A percentile compares a stretch with the other conserved stretches of the same genome.
Conservation (phyloP, 1,140 invertebrate genomes). For the Acromyrmex charruanus region DNA sequence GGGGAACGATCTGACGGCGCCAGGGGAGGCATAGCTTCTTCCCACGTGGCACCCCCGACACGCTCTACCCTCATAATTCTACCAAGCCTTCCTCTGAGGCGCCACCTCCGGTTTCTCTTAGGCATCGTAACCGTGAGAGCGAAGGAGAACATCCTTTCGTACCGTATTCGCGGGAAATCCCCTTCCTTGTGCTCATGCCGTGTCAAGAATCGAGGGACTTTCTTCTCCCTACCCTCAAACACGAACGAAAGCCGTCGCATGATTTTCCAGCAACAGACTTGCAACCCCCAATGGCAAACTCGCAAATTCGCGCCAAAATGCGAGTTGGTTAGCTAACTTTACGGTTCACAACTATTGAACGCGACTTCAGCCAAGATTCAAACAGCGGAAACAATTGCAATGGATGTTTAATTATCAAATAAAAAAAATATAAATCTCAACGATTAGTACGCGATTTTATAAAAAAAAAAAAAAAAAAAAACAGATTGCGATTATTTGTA, state of each 20-base stretch:
- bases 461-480: not conserved
- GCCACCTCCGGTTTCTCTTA: conserved; percentile 68
- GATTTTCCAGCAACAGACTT: conserved; percentile 68
- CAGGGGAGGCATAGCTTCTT: conserved; percentile 85
- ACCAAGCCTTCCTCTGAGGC: conserved; percentile 65
- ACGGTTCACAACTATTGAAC: not conserved
- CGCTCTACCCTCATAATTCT: conserved; percentile 84
- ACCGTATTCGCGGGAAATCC: conserved; percentile 31
- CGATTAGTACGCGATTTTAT: not conserved
- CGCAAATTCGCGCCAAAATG: conserved; percentile 9
- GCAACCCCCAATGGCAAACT: conserved; percentile 5
- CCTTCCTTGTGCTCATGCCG: conserved; percentile 26
- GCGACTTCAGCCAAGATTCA: not conserved
- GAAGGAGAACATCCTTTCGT: conserved; percentile 52
- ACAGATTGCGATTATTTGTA: not conserved
- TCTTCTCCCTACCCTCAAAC: conserved; percentile 29
- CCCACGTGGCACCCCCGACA: conserved; percentile 83
- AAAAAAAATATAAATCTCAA: not conserved
- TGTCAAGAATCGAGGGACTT: conserved; percentile 56
- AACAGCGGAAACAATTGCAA: not conserved
- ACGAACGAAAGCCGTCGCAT: conserved; percentile 66
- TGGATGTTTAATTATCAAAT: not conserved
- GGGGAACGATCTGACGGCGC: conserved; percentile 84
- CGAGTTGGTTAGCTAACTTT: conserved; percentile 26
- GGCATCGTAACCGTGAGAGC: conserved; percentile 52